A percentile compares a stretch with the other conserved stretches of the same genome.
Conservation (phyloP, 2,113 vertebrate genomes). For the Ceratotherium simum region DNA sequence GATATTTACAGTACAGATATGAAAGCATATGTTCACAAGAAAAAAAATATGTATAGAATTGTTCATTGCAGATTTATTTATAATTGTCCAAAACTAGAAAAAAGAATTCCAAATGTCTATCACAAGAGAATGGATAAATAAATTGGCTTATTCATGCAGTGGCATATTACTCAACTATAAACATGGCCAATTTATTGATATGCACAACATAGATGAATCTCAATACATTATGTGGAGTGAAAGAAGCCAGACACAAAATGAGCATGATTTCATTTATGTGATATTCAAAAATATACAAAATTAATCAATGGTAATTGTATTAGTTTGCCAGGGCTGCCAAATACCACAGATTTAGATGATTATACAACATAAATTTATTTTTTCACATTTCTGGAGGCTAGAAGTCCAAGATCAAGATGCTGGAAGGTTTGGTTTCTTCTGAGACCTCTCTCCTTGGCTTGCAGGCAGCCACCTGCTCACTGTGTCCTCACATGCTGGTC, state of each 20-base stretch:
- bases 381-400: background rate
- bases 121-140: background rate
- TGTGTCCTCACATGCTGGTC: background rate
- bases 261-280: background rate
- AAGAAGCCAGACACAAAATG: background rate
- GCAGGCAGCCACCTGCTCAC: background rate
- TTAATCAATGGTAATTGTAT: background rate
- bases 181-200: background rate
- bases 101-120: background rate
- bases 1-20: background rate
- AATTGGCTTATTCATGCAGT: background rate
- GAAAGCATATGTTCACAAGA: background rate
- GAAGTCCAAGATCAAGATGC: background rate
- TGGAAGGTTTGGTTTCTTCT: background rate
- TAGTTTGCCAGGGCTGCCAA: background rate
- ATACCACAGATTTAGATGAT: background rate
- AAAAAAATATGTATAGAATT: background rate
- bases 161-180: background rate
- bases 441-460: background rate
- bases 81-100: background rate
- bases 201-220: background rate
- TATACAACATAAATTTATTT: background rate
- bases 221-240: background rate
- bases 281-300: background rate
- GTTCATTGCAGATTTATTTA: background rate